Evolutionary conservation across 2,113 vertebrate genomes (phyloP), one percentile per base, ranked within the genome.

Genomic region (Rhipidura dahli): DNA sequence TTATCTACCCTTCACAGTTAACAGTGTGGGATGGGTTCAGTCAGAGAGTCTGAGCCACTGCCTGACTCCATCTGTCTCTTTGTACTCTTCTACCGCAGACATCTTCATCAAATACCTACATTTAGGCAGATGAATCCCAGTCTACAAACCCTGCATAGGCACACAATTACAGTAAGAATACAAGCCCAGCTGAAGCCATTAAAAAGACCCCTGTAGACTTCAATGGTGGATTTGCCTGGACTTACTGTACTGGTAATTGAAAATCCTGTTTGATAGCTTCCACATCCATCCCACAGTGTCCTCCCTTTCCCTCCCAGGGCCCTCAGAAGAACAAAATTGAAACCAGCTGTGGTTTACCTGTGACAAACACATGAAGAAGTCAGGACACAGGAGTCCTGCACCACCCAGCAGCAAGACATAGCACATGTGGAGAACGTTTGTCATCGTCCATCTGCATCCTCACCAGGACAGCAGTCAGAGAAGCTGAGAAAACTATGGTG

Each of bases 381-480:
- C 61, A 64, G 49, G 11, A 37, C 51, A 57, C 0, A 1, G 16
- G 22, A 40, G 31, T 56, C 19, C 40, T 9, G 7, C 45, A 73
- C 27, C 53, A 54, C 13, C 11, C 22, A 47, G 39, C 49, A 70
- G 8, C 11, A 83, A 63, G 30, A 10, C 11, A 26, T 2, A 11
- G 49, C 39, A 59, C 0, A 0, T 4, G 11, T 37, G 39, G 28
- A 72, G 42, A 78, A 63, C 2, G 7, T 33, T 70, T 6, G 1
- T 50, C 11, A 20, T 64, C 1, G 0, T 4, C 10, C 47, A n/a
- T 19, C 35, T 75, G 51, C 20, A 28, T 35, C 2, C 11, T 30
- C 42, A 40, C 17, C 0, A 0, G 33, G 19, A 70, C 13, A 64
- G 20, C 28, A 63, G 47, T 0, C 1, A 66, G 39, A 42, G 59